Percentiles rank a stretch among this genome's conserved stretches.
Evolutionary conservation across 1,140 invertebrate genomes (phyloP).

Genomic region (Drosophila athabasca): DNA sequence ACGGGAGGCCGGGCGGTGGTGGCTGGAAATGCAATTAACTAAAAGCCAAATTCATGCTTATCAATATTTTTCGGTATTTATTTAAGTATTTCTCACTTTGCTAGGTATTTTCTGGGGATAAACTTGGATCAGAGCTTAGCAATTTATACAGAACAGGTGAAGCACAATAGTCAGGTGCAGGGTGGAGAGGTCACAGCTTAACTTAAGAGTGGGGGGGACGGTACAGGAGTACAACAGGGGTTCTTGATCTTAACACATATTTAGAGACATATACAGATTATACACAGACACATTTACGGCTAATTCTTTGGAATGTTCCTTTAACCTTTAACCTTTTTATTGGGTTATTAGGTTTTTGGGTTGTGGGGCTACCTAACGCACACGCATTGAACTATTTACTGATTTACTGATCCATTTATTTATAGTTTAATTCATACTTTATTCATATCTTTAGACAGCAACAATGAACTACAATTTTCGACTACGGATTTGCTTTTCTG

Average conservation of each 20-base stretch:
- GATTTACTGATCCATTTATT: conserved; percentile 39
- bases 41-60: conserved; percentile 53
- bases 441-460: conserved; percentile 50
- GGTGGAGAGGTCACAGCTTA: conserved; percentile 20
- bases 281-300: conserved; percentile 43
- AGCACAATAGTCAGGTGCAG: neutral
- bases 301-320: conserved; percentile 18
- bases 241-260: conserved; percentile 42
- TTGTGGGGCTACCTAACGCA: conserved; percentile 29
- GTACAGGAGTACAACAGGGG: neutral
- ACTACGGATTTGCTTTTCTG: conserved; percentile 49
- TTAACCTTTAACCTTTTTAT: neutral
- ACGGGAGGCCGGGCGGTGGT: too few relatives aligned
- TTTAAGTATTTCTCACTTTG: conserved; percentile 73
- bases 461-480: conserved; percentile 66
- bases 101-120: conserved; percentile 38
- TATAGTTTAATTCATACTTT: conserved; percentile 17
- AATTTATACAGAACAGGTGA: conserved; percentile 47
- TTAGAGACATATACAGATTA: conserved; percentile 26
- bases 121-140: conserved; percentile 50
- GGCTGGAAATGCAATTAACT: conserved; percentile 45
- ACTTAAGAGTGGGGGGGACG: conserved; percentile 19
- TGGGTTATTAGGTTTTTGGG: too few relatives aligned
- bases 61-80: conserved; percentile 75
- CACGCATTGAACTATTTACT: conserved; percentile 48